These are phyloP conservation scores for Luidia sarsii DNA, from an alignment of 53 echinoderm and acorn worm genomes.

Conservation along the genomic window DNA sequence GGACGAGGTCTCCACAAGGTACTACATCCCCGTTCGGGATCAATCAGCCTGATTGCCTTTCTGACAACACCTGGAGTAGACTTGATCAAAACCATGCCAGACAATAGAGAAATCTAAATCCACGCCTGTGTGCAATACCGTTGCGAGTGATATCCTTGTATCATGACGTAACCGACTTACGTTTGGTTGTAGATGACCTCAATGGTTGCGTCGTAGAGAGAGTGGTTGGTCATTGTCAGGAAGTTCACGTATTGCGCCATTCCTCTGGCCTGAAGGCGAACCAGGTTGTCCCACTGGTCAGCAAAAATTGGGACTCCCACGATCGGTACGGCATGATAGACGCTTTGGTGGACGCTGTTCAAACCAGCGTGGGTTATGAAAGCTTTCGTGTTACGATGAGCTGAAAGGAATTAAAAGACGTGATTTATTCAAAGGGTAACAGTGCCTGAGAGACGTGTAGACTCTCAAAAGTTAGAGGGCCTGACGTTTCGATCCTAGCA, in stretches of 20 bases:
- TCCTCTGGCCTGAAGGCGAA: slow-evolving; percentile 34
- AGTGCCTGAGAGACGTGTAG: not conserved
- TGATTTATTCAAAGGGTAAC: not conserved
- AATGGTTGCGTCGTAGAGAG: slow-evolving; percentile 26
- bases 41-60: no score
- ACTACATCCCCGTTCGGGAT: no score
- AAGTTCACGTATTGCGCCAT: slow-evolving; percentile 17
- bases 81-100: no score
- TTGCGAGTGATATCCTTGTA: no score
- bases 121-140: no score
- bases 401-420: not conserved
- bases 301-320: slow-evolving; percentile 49
- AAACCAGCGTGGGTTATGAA: slow-evolving; percentile 56
- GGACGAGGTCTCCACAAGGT: no score
- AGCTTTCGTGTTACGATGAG: slow-evolving; percentile 25
- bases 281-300: slow-evolving; percentile 49
- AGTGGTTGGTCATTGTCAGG: not conserved
- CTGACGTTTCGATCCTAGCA: no score
- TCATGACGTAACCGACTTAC: not conserved
- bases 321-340: slow-evolving; percentile 42
- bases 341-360: slow-evolving; percentile 42
- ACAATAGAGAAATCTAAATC: no score
- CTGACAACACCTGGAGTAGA: no score
- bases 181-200: slow-evolving; percentile 41
- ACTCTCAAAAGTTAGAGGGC: no score